Evolutionary conservation across 2,888 invertebrate species (phyloP), one percentile per base, ranked within the genome.

Genomic region (Lochmaea crataegi): DNA sequence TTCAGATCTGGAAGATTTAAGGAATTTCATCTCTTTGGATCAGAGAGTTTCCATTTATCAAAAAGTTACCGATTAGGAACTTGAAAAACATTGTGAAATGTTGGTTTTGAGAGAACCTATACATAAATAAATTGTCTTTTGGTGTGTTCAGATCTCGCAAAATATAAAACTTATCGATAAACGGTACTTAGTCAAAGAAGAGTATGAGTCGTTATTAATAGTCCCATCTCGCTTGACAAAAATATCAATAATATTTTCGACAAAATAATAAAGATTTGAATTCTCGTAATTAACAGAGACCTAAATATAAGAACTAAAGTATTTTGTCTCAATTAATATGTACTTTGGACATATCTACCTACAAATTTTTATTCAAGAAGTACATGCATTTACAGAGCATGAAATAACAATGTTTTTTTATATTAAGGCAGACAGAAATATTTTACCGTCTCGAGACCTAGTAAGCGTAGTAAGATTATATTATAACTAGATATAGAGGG

Each of bases 371-470:
- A 79, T 77, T 53, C 76, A 83, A 83, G 85, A 82, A 72, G 80
- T 82, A 83, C 86, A 86, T 86, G 86, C 86, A 85, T 85, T 80
- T 86, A 86, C 85, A 85, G 82, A 84, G 86, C 86, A 86, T 84
- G 85, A 81, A 82, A 84, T 79, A 85, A 85, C 84, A 85, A 63
- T 63, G 61, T 63, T 83, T 82, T 83, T 79, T 65, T 64, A 64
- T 69, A 69, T 53, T 68, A 61, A 65, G 73, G 72, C 67, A 68
- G 73, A 69, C 71, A 73, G 71, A 72, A 61, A 63, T 53, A 38
- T 38, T 41, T 57, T 68, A 42, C 11, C 66, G 16, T 26, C 41
- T 69, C 64, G 56, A 71, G 75, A 69, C 57, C 71, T 68, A 73
- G 66, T 74, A 71, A 67, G 74, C 63, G 74, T 69, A 66, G 65